Conservation (phyloP, 2,888 invertebrate species). For the Euphydryas editha region DNA sequence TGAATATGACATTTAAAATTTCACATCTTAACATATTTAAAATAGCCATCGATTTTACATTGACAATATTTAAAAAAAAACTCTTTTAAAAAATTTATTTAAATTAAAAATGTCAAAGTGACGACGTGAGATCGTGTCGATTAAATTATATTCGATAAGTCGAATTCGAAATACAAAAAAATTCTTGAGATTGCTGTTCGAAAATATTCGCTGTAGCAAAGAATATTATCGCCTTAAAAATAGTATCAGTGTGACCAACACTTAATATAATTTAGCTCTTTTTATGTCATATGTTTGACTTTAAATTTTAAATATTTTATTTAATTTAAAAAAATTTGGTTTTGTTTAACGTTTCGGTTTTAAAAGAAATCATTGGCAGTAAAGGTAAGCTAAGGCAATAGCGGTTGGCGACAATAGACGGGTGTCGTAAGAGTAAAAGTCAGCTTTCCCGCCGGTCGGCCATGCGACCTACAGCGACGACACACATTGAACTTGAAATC, state of each 20-base stretch:
- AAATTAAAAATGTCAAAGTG: not conserved
- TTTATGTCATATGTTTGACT: no score
- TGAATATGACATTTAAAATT: conserved; percentile 4
- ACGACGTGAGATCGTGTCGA: not conserved
- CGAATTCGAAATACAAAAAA: not conserved
- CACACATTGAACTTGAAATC: conserved; percentile 75
- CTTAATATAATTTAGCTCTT: no score
- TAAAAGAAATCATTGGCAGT: not conserved
- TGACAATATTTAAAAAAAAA: not conserved
- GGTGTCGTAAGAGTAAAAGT: conserved; percentile 69
- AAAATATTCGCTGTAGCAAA: no score
- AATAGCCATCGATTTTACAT: not conserved
- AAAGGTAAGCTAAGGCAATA: conserved; percentile 29
- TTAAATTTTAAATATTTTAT: no score
- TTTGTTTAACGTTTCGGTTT: not conserved
- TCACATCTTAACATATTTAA: conserved; percentile 4
- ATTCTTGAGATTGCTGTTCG: not conserved
- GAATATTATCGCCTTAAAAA: no score
- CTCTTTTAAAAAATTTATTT: not conserved
- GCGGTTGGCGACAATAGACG: conserved; percentile 52
- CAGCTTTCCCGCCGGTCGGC: conserved; percentile 67
- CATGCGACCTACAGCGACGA: conserved; percentile 73
- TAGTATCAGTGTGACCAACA: no score
- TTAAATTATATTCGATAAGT: not conserved
- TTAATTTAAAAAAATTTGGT: not conserved